phyloP scores from a whole-genome alignment of 1,140 invertebrate species.

The Nebria ingens region DNA sequence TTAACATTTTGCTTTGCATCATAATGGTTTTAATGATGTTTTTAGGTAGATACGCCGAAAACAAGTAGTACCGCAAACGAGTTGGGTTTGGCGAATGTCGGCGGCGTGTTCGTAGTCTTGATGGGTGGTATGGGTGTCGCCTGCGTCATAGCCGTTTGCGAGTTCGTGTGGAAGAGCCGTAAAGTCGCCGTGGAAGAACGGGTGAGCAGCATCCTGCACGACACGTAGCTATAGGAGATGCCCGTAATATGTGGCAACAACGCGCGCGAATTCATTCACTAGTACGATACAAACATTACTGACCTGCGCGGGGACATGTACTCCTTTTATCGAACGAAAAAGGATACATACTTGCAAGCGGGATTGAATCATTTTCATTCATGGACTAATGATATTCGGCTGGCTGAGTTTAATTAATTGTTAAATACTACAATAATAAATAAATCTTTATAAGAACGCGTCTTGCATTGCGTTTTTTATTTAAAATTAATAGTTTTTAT shows the following conservation, averaged over 20 bases:
- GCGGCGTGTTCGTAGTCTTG: slow-evolving; percentile 90
- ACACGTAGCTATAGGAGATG: slow-evolving; percentile 32
- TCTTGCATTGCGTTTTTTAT: too few relatives aligned
- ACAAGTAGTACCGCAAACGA: slow-evolving; percentile 75
- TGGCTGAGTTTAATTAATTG: too few relatives aligned
- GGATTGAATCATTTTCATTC: too few relatives aligned
- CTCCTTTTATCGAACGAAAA: neutral
- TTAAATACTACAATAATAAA: too few relatives aligned
- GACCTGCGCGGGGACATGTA: neutral
- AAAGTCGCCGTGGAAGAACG: slow-evolving; percentile 84
- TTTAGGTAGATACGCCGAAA: slow-evolving; percentile 78
- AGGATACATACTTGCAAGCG: too few relatives aligned
- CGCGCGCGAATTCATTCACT: neutral
- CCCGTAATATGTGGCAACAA: neutral
- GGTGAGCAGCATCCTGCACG: slow-evolving; percentile 50
- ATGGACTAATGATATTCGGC: too few relatives aligned
- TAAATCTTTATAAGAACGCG: too few relatives aligned
- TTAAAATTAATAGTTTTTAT: too few relatives aligned
- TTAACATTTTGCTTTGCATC: too few relatives aligned
- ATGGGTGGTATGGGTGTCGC: slow-evolving; percentile 84
- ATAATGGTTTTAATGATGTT: too few relatives aligned
- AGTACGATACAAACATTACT: slow-evolving; percentile 1
- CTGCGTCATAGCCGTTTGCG: slow-evolving; percentile 78
- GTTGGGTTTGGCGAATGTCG: slow-evolving; percentile 82
- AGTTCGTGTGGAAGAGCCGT: slow-evolving; percentile 87